Conservation (phyloP, 2,113 vertebrate genomes). For the Miniopterus natalensis region DNA sequence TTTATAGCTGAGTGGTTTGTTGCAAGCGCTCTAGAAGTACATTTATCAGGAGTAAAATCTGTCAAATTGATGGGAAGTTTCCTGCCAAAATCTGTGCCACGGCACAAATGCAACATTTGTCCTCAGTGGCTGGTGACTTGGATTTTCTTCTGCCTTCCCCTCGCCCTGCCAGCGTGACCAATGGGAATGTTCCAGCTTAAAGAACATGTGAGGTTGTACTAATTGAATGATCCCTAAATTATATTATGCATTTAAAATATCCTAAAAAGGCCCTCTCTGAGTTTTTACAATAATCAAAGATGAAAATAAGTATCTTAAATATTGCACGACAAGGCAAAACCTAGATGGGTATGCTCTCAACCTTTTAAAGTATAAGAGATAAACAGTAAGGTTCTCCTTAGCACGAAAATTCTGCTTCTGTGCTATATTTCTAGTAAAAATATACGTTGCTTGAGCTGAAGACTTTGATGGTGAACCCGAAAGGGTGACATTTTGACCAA, state of each 20-base stretch:
- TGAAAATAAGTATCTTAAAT: conserved; percentile 50
- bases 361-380: neutral
- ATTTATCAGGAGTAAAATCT: conserved; percentile 55
- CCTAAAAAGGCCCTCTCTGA: conserved; percentile 11
- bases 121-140: conserved; percentile 38
- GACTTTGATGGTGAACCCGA: neutral
- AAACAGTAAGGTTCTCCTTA: conserved; percentile 21
- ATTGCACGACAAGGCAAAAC: conserved; percentile 22
- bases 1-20: conserved; percentile 28
- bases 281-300: conserved; percentile 49
- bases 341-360: neutral
- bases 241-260: conserved; percentile 8
- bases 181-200: conserved; percentile 49
- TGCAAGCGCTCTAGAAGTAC: conserved; percentile 24
- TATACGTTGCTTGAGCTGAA: neutral
- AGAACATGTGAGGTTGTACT: conserved; percentile 9
- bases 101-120: conserved; percentile 47
- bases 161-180: conserved; percentile 13
- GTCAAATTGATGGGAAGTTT: conserved; percentile 45
- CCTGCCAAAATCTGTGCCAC: conserved; percentile 38
- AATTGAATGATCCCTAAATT: conserved; percentile 40
- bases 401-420: neutral
- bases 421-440: conserved; percentile 57
- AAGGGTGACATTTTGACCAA: conserved; percentile 48
- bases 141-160: conserved; percentile 50